These are phyloP conservation scores for Fopius arisanus DNA, from an alignment of 1,140 invertebrate genomes.

Conservation along the genomic window DNA sequence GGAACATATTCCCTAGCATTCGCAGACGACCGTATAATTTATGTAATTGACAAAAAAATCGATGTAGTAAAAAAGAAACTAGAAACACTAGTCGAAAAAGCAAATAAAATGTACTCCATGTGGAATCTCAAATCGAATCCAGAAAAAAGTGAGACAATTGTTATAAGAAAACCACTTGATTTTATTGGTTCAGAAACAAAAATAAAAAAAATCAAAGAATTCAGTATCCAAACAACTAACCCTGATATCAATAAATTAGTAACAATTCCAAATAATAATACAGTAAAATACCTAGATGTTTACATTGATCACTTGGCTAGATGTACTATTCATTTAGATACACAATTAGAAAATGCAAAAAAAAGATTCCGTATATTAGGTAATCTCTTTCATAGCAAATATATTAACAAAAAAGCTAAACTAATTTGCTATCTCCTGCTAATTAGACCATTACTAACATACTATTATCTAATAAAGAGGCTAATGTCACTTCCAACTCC, in stretches of 20 bases:
- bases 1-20: too few relatives aligned
- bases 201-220: constrained; percentile 6
- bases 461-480: too few relatives aligned
- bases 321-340: not conserved
- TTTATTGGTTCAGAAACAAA: not conserved
- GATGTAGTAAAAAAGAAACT: constrained; percentile 5
- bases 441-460: not conserved
- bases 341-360: not conserved
- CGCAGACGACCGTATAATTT: too few relatives aligned
- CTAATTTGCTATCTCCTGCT: not conserved
- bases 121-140: too few relatives aligned
- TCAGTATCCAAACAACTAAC: constrained; percentile 4
- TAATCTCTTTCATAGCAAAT: too few relatives aligned
- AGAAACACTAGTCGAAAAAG: constrained; percentile 22
- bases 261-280: not conserved
- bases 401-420: not conserved
- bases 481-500: too few relatives aligned
- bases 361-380: not conserved
- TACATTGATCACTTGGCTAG: not conserved
- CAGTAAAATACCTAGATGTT: not conserved
- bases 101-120: constrained; percentile 19
- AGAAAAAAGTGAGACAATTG: constrained; percentile 32
- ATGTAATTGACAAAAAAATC: too few relatives aligned
- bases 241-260: not conserved
- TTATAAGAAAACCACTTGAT: constrained; percentile 6